phyloP scores from a whole-genome alignment of 2,888 invertebrate genomes.

The Scrobipalpa atriplicella region DNA sequence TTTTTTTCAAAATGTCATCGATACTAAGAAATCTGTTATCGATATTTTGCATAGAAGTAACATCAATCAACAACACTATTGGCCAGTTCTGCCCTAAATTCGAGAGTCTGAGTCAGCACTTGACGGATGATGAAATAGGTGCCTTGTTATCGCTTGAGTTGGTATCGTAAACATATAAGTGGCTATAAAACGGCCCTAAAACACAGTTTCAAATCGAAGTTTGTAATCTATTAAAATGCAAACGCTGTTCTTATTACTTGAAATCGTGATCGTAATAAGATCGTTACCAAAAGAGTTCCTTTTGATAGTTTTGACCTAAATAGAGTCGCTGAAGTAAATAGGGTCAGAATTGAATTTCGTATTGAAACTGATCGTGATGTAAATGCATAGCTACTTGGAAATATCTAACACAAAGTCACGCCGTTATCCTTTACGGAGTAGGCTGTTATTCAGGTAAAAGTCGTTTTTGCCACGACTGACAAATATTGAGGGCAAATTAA shows the following conservation, averaged over 20 bases:
- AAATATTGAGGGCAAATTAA: no score
- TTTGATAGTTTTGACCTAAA: not conserved
- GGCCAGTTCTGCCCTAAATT: conserved; percentile 26
- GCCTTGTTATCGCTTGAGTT: not conserved
- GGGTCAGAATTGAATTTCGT: not conserved
- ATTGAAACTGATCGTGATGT: no score
- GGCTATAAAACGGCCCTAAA: conserved; percentile 1
- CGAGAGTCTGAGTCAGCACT: conserved; percentile 3
- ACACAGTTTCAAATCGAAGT: not conserved
- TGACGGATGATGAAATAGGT: not conserved
- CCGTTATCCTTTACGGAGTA: no score
- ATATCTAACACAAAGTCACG: no score
- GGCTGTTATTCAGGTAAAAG: no score
- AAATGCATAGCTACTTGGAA: no score
- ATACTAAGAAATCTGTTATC: not conserved
- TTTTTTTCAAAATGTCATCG: no score
- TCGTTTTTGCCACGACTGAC: no score
- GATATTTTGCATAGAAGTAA: not conserved
- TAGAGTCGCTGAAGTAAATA: not conserved
- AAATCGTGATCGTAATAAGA: not conserved
- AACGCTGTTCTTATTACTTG: not conserved
- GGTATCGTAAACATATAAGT: not conserved
- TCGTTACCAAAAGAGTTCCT: not conserved
- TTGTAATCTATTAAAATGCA: not conserved
- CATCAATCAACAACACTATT: not conserved